phyloP scores from a whole-genome alignment of 1,140 invertebrate species.

The Trialeurodes vaporariorum region DNA sequence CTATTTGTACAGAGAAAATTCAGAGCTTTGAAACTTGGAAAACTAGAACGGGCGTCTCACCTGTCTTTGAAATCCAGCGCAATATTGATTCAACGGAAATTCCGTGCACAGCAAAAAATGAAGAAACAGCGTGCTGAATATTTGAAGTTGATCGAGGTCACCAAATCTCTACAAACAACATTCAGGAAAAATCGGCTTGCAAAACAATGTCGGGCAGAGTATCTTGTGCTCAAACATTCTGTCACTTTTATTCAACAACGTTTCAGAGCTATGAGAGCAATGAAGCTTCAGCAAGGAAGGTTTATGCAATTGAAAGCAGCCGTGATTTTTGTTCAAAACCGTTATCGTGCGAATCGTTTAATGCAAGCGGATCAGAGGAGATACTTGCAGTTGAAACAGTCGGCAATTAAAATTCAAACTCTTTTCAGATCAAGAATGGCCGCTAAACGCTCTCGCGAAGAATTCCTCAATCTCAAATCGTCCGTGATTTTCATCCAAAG shows the following conservation, averaged over 20 bases:
- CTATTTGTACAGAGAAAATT: constrained; percentile 36
- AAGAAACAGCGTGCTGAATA: constrained; percentile 24
- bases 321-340: constrained; percentile 15
- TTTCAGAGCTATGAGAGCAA: constrained; percentile 31
- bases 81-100: constrained; percentile 35
- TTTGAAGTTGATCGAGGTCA: not conserved
- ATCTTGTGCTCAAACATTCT: constrained; percentile 31
- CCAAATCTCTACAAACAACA: constrained; percentile 17
- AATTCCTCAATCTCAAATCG: constrained; percentile 32
- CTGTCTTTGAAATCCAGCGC: constrained; percentile 28
- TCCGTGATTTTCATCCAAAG: constrained; percentile 27
- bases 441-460: constrained; percentile 24
- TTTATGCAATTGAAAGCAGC: constrained; percentile 21
- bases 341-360: constrained; percentile 3
- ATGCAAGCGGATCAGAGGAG: constrained; percentile 13
- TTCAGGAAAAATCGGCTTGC: constrained; percentile 10
- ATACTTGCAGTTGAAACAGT: constrained; percentile 26
- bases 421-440: constrained; percentile 33
- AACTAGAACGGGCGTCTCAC: constrained; percentile 6
- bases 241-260: constrained; percentile 42
- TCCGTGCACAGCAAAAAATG: constrained; percentile 34
- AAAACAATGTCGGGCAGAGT: constrained; percentile 15
- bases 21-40: constrained; percentile 22
- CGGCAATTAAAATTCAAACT: constrained; percentile 42
- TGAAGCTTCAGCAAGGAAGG: constrained; percentile 23